Evolutionary conservation across 2,888 invertebrate species (phyloP).

Genomic region (Lymantria monacha): DNA sequence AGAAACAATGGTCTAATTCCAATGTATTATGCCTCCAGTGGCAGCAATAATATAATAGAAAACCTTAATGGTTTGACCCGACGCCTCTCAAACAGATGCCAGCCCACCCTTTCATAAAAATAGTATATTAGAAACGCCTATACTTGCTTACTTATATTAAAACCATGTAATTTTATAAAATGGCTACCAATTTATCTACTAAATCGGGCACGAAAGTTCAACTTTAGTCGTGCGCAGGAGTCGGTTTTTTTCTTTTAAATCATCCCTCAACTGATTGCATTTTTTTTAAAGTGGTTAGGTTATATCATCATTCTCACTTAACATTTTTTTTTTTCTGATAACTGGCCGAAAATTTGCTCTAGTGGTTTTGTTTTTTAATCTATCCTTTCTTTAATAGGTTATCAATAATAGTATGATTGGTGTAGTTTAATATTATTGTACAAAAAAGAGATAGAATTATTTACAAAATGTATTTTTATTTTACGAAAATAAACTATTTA

Average conservation of each 20-base stretch:
- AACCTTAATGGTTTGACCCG: slow-evolving; percentile 46
- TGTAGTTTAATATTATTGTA: slow-evolving; percentile 5
- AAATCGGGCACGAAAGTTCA: slow-evolving; percentile 43
- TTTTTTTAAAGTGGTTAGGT: slow-evolving; percentile 18
- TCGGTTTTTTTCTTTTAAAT: slow-evolving; percentile 28
- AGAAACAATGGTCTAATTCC: no score
- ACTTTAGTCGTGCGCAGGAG: slow-evolving; percentile 27
- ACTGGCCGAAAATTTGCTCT: slow-evolving; percentile 15
- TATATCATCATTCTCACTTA: slow-evolving; percentile 19
- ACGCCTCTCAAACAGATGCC: slow-evolving; percentile 47
- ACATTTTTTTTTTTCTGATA: slow-evolving; percentile 11
- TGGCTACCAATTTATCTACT: slow-evolving; percentile 61
- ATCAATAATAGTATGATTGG: slow-evolving; percentile 12
- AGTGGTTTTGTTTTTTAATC: slow-evolving; percentile 21
- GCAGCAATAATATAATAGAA: slow-evolving; percentile 9
- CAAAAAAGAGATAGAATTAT: background rate
- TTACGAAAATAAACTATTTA: background rate
- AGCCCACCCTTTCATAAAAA: slow-evolving; percentile 53
- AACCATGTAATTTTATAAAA: slow-evolving; percentile 70
- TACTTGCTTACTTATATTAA: slow-evolving; percentile 52
- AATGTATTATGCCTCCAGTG: no score
- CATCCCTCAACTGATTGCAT: slow-evolving; percentile 27
- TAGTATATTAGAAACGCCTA: slow-evolving; percentile 65
- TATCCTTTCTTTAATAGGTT: slow-evolving; percentile 10
- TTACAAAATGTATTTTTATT: background rate